These are phyloP conservation scores for Sarotherodon lohbergeri DNA, from an alignment of 2,113 vertebrate genomes.

Conservation along the genomic window DNA sequence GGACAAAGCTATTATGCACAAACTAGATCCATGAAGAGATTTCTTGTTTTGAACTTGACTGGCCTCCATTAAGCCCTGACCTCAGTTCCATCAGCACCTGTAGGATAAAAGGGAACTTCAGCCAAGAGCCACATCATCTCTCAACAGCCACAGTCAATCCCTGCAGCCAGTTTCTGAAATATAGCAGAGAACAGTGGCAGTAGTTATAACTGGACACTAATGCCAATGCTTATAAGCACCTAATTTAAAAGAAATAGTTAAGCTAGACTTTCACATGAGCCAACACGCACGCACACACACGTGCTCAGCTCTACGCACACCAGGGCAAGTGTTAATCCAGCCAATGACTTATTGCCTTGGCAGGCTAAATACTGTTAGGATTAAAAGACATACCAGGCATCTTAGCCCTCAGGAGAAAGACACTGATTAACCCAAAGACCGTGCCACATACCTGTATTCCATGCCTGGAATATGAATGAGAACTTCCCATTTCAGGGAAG, in stretches of 20 bases:
- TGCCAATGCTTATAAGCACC: neutral
- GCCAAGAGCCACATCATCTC: neutral
- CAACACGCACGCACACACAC: neutral
- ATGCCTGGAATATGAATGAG: neutral
- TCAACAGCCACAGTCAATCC: neutral
- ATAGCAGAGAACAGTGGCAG: neutral
- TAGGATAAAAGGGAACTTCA: neutral
- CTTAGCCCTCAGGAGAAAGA: neutral
- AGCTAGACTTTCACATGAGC: neutral
- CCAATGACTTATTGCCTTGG: conserved; percentile 37
- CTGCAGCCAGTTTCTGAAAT: neutral
- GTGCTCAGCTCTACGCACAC: neutral
- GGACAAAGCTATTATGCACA: neutral
- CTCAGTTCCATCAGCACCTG: neutral
- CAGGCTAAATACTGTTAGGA: conserved; percentile 4
- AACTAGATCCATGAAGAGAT: neutral
- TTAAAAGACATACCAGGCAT: conserved; percentile 11
- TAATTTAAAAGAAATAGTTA: neutral
- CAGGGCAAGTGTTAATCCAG: conserved; percentile 29
- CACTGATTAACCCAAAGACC: neutral
- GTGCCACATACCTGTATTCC: neutral
- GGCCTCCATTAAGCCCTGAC: neutral
- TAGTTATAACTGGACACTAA: neutral
- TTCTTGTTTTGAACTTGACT: neutral
- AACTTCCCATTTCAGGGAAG: neutral